Evolutionary conservation across 2,797 vertebrate species (phyloP).

Genomic region (Girardinus metallicus): DNA sequence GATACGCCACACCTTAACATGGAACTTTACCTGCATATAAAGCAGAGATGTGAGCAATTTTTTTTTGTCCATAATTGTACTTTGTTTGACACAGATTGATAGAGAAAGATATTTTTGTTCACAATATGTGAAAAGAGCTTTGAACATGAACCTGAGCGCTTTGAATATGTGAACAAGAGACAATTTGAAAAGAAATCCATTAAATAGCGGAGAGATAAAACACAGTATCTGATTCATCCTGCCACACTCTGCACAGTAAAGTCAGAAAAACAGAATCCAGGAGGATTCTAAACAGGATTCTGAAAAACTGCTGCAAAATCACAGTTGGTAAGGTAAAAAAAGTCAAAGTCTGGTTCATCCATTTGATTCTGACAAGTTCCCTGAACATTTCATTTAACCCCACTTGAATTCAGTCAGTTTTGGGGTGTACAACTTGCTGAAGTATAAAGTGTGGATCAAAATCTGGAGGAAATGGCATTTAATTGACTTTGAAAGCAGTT

Average conservation of each 20-base stretch:
- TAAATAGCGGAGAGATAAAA: conserved; percentile 15
- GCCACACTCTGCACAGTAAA: conserved; percentile 19
- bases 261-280: background rate
- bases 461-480: background rate
- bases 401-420: background rate
- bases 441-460: background rate
- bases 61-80: background rate
- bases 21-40: background rate
- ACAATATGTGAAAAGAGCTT: background rate
- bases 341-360: conserved; percentile 23
- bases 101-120: background rate
- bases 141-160: background rate
- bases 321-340: conserved; percentile 1
- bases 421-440: background rate
- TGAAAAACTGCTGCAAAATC: conserved; percentile 21
- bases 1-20: background rate
- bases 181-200: background rate
- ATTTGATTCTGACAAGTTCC: conserved; percentile 27
- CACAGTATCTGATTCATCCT: conserved; percentile 27
- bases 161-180: conserved; percentile 11
- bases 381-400: conserved; percentile 12
- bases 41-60: background rate
- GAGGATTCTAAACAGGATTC: conserved; percentile 19
- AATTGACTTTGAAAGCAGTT: background rate
- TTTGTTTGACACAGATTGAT: background rate